Conservation (phyloP, 2,797 vertebrate species). For the Periparus ater region DNA sequence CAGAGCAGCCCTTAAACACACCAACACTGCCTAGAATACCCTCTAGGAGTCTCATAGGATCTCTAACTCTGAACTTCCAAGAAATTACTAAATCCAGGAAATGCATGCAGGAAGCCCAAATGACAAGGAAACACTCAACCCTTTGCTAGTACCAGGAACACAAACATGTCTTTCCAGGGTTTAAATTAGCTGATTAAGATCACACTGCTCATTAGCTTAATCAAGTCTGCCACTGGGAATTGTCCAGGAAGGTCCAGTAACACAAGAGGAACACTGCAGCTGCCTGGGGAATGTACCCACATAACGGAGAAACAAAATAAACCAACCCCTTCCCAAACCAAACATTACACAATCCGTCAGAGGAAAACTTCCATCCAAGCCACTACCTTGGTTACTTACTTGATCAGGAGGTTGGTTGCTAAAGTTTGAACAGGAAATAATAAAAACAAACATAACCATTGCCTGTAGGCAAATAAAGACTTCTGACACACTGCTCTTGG, state of each 20-base stretch:
- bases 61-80: not conserved
- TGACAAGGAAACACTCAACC: not conserved
- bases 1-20: not conserved
- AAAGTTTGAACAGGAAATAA: conserved; percentile 2
- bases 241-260: not conserved
- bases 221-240: not conserved
- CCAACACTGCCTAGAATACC: not conserved
- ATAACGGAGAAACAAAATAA: not conserved
- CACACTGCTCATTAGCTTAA: conserved; percentile 10
- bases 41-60: not conserved
- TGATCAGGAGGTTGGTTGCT: not conserved
- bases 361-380: not conserved
- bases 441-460: not conserved
- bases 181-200: not conserved
- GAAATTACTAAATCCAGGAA: not conserved
- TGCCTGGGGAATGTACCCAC: not conserved
- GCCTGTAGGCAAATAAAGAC: not conserved
- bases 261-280: not conserved
- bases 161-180: not conserved
- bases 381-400: not conserved
- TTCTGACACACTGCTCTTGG: not conserved
- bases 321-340: not conserved
- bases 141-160: not conserved
- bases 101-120: not conserved
- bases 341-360: not conserved